Evolutionary conservation across 2,113 vertebrate genomes (phyloP), one percentile per base, ranked within the genome.

Genomic region (Eudyptes chrysolophus): DNA sequence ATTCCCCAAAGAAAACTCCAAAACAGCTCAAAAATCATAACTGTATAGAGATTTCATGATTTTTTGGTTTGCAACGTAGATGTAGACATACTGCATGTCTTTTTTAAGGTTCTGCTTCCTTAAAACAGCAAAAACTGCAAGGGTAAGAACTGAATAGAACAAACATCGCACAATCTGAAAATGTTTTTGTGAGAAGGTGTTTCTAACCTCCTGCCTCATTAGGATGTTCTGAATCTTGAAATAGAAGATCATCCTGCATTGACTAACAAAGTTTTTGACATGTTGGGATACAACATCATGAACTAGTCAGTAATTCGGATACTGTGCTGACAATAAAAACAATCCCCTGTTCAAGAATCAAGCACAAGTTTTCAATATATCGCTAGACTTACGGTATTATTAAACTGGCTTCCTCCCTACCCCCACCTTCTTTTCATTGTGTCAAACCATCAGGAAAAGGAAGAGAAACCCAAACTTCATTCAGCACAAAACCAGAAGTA

Each of bases 361-460:
- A 77, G 48, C 29, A 49, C 7, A 52, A 36, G 48, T 82, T 83
- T 83, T 62, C 52, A 42, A 7, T 13, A 15, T 57, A 72, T 14
- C 1, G 1, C 61, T 29, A 69, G 30, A 54, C 19, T 69, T 7
- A 27, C 16, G 9, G 21, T 69, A 87, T 94, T 22, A 79, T 51
- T 61, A 84, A 91, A 57, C 57, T 25, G 19, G 9, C 29, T 68
- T 87, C 69, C 55, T 54, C 14, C 29, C 42, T 66, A 34, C 54
- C 27, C 26, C 38, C n/a, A 21, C 3, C 21, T 10, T 38, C 21
- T 52, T 52, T 79, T 74, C 78, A 85, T 18, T 90, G 62, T 65
- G 66, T 74, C 70, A 92, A 82, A 83, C 15, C 36, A 32, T 10
- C 44, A 90, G 62, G 74, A 97, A 96, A 88, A 86, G 58, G 70